These are phyloP conservation scores for Leucoptera coffeella DNA, from an alignment of 2,888 invertebrate genomes.

Conservation along the genomic window DNA sequence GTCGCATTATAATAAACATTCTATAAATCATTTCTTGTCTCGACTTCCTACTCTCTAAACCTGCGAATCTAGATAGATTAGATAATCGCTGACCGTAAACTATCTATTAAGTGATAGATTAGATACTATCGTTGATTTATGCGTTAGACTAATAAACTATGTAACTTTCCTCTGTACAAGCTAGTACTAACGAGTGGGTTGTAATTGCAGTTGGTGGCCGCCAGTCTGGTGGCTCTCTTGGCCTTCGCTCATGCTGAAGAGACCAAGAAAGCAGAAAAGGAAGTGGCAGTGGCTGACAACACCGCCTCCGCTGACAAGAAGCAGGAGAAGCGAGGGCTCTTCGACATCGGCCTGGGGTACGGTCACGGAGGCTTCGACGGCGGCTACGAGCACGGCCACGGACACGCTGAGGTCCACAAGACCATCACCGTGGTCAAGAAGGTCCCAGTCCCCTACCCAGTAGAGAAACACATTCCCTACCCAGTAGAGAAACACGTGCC, in stretches of 20 bases:
- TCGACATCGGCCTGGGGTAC: slow-evolving; percentile 47
- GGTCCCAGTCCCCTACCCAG: slow-evolving; percentile 65
- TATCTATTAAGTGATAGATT: too few species aligned
- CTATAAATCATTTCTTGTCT: too few species aligned
- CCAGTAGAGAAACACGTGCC: slow-evolving; percentile 62
- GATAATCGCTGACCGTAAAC: too few species aligned
- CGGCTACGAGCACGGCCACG: slow-evolving; percentile 14
- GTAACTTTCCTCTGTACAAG: too few species aligned
- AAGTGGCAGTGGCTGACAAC: slow-evolving; percentile 49
- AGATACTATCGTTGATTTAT: too few species aligned
- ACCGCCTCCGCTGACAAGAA: slow-evolving; percentile 56
- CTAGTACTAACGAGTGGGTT: too few species aligned
- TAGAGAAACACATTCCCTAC: slow-evolving; percentile 63
- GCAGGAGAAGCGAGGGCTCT: slow-evolving; percentile 70
- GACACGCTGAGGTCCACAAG: slow-evolving; percentile 53
- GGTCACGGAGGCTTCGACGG: slow-evolving; percentile 18
- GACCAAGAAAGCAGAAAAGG: slow-evolving; percentile 50
- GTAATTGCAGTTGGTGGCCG: slow-evolving; percentile 48
- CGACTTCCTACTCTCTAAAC: too few species aligned
- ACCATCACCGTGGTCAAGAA: slow-evolving; percentile 69
- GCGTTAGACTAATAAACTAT: too few species aligned
- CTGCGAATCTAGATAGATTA: too few species aligned
- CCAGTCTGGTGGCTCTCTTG: slow-evolving; percentile 58
- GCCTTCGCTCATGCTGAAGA: slow-evolving; percentile 55
- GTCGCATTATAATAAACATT: too few species aligned